Percentiles rank a stretch among this genome's conserved stretches.
phyloP scores from a whole-genome alignment of 2,888 invertebrate species.

The Leucania comma region DNA sequence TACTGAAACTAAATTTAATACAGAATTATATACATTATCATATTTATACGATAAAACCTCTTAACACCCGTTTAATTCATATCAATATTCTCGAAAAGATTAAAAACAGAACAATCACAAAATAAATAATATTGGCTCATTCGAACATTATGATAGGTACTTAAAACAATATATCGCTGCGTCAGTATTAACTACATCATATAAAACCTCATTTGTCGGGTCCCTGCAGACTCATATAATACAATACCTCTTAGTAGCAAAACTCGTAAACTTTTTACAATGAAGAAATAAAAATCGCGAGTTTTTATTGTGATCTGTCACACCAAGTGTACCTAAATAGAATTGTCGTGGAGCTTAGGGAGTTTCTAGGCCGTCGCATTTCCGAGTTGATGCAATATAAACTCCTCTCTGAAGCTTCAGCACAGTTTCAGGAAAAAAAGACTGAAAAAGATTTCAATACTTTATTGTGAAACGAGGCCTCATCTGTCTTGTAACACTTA shows the following conservation, averaged over 20 bases:
- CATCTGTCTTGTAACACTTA: slow-evolving; percentile 44
- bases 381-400: slow-evolving; percentile 60
- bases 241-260: slow-evolving; percentile 51
- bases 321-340: slow-evolving; percentile 51
- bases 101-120: background rate
- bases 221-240: slow-evolving; percentile 43
- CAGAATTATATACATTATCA: too few relatives aligned
- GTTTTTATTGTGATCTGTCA: slow-evolving; percentile 56
- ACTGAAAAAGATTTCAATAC: slow-evolving; percentile 30
- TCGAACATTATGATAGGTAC: slow-evolving; percentile 16
- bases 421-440: slow-evolving; percentile 12
- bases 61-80: too few relatives aligned
- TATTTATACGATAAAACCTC: too few relatives aligned
- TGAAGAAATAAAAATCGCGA: slow-evolving; percentile 52
- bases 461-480: slow-evolving; percentile 29
- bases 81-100: background rate
- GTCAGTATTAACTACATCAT: slow-evolving; percentile 43
- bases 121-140: slow-evolving; percentile 18
- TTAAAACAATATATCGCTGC: slow-evolving; percentile 42
- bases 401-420: slow-evolving; percentile 35
- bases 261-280: slow-evolving; percentile 61
- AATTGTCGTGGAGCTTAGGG: slow-evolving; percentile 37
- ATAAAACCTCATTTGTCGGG: slow-evolving; percentile 57
- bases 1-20: too few relatives aligned
- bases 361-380: slow-evolving; percentile 46